These are phyloP conservation scores for Mus pahari DNA, from an alignment of 2,113 vertebrate genomes.

Conservation along the genomic window DNA sequence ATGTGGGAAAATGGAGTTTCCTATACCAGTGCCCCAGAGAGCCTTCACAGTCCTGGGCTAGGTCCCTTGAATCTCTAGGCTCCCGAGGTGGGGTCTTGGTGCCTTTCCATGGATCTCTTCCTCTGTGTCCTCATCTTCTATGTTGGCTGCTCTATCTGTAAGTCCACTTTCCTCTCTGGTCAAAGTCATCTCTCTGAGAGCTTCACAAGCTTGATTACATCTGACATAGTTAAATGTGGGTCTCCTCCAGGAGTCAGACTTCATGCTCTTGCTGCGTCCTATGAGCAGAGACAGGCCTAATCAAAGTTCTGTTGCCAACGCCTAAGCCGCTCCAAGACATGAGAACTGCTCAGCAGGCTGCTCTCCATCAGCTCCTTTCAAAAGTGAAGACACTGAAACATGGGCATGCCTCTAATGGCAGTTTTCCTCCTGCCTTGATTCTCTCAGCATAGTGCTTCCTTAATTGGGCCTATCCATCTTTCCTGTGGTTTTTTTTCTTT, in stretches of 20 bases:
- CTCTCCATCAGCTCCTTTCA: not conserved
- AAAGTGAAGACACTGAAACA: not conserved
- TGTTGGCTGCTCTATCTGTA: not conserved
- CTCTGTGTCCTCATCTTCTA: no score
- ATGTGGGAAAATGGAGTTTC: no score
- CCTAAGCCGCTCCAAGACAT: not conserved
- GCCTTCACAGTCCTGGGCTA: not conserved
- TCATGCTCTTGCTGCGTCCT: not conserved
- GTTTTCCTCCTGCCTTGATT: not conserved
- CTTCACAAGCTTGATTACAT: not conserved
- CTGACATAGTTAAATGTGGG: not conserved
- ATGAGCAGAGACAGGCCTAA: not conserved
- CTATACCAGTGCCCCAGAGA: not conserved
- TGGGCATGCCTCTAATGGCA: accelerated
- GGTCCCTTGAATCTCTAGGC: not conserved
- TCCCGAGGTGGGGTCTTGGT: not conserved
- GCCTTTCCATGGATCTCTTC: no score
- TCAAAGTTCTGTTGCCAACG: not conserved
- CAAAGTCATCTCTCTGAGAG: not conserved
- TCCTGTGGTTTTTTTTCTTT: not conserved
- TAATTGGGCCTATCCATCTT: not conserved
- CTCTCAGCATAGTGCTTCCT: not conserved
- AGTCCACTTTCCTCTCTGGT: not conserved
- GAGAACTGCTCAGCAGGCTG: not conserved
- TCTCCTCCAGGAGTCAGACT: not conserved